These are phyloP conservation scores for Halictus rubicundus DNA, from an alignment of 1,140 invertebrate genomes.

Conservation along the genomic window DNA sequence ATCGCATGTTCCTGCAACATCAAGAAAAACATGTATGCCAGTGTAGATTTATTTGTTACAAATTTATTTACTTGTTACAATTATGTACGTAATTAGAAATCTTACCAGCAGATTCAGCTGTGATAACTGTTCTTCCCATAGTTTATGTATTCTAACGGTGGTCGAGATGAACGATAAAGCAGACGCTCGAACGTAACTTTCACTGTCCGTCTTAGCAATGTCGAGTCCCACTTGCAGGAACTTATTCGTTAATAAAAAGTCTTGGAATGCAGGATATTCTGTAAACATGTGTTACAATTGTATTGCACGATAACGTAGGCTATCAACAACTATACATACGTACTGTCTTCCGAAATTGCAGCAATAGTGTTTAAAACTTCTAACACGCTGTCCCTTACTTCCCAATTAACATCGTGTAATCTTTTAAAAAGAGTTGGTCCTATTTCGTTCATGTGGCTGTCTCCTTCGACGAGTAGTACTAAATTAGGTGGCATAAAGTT, in stretches of 20 bases:
- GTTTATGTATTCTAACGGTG: constrained; percentile 83
- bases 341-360: constrained; percentile 85
- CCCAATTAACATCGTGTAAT: constrained; percentile 87
- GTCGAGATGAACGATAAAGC: constrained; percentile 86
- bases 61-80: not conserved
- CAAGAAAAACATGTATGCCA: constrained; percentile 32
- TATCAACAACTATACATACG: constrained; percentile 60
- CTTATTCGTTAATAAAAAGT: constrained; percentile 84
- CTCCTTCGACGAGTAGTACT: constrained; percentile 85
- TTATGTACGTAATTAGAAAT: constrained; percentile 11
- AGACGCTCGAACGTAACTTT: constrained; percentile 87
- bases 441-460: constrained; percentile 84
- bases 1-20: constrained; percentile 84
- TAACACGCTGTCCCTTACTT: constrained; percentile 87
- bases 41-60: not conserved
- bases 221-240: constrained; percentile 84
- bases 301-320: not conserved
- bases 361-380: constrained; percentile 87
- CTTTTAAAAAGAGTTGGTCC: constrained; percentile 85
- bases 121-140: constrained; percentile 85
- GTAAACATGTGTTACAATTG: constrained; percentile 27
- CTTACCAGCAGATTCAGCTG: constrained; percentile 84
- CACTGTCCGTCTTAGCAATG: constrained; percentile 84
- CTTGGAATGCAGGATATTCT: constrained; percentile 90
- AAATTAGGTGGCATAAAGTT: constrained; percentile 89